Evolutionary conservation across 2,888 invertebrate genomes (phyloP).

Genomic region (Agrotis clavis): DNA sequence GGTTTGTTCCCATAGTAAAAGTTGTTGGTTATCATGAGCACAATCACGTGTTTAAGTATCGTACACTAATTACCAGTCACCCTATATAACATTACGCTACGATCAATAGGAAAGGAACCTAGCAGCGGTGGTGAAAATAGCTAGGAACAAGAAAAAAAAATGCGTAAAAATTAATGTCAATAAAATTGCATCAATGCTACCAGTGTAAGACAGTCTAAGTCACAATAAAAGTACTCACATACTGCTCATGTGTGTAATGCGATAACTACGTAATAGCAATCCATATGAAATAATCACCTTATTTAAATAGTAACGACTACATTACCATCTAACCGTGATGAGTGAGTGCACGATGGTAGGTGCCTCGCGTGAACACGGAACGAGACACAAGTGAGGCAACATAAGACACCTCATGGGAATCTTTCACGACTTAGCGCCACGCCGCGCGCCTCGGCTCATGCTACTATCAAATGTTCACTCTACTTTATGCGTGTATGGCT

Average conservation of each 20-base stretch:
- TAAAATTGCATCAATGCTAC: too few relatives aligned
- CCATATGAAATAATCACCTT: background rate
- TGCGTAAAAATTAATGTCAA: too few relatives aligned
- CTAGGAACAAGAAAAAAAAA: too few relatives aligned
- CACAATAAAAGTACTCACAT: too few relatives aligned
- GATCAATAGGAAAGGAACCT: too few relatives aligned
- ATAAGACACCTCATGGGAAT: conserved; percentile 69
- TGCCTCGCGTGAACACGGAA: conserved; percentile 61
- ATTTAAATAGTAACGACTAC: conserved; percentile 1
- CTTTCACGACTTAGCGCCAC: conserved; percentile 71
- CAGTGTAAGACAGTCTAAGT: too few relatives aligned
- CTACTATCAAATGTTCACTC: conserved; percentile 63
- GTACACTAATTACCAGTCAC: too few relatives aligned
- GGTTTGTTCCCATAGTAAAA: too few relatives aligned
- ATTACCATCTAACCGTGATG: conserved; percentile 23
- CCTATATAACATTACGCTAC: too few relatives aligned
- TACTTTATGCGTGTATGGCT: conserved; percentile 44
- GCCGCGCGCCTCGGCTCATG: conserved; percentile 57
- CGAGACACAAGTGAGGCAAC: conserved; percentile 66
- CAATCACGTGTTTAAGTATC: too few relatives aligned
- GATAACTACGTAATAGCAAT: background rate
- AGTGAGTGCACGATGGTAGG: conserved; percentile 55
- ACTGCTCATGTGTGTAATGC: background rate
- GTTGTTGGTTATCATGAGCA: too few relatives aligned
- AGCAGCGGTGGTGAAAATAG: too few relatives aligned